Evolutionary conservation across 2,113 vertebrate genomes (phyloP), one percentile per base, ranked within the genome.

Genomic region (Camelus bactrianus): DNA sequence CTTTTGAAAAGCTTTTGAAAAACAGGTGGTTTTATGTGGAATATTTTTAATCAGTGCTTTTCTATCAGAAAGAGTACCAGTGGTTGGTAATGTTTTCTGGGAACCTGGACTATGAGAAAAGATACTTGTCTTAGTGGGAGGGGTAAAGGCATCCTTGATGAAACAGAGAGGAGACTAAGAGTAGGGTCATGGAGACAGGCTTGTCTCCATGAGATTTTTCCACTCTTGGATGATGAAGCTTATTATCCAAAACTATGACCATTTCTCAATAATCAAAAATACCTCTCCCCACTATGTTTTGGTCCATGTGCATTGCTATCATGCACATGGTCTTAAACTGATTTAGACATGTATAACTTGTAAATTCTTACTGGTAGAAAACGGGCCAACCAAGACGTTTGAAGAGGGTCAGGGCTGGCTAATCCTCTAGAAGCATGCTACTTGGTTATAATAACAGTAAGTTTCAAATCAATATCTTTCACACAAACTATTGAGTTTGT

Each of bases 1-100:
- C 19, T 84, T 85, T 96, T 65, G 26, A 64, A 86, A 92, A 89
- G 75, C 9, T 58, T 46, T 58, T 83, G n/a, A 60, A 72, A 32
- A 50, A 72, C 80, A 56, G 20, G 2, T 75, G 12, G 1, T 32
- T 93, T 89, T 70, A 56, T 67, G 89, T 69, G n/a, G 67, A 89
- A 17, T 3, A 83, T 17, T 73, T 96, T 67, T 32, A 75, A 60
- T 54, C 50, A 83, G 26, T 87, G 9, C 19, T 52, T 83, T 82
- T 92, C 38, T 72, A 54, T 84, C 54, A 91, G 42, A 64, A 83
- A 16, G 4, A 16, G 56, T 64, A 58, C 0, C 24, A 62, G 3
- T 77, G 35, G 24, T 50, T 86, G 5, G 5, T 48, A 73, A 17
- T 38, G 4, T 38, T 70, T n/a, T 81, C 8, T 87, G 56, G 38